These are phyloP conservation scores for Centrocercus urophasianus DNA, from an alignment of 2,113 vertebrate genomes.

Conservation along the genomic window DNA sequence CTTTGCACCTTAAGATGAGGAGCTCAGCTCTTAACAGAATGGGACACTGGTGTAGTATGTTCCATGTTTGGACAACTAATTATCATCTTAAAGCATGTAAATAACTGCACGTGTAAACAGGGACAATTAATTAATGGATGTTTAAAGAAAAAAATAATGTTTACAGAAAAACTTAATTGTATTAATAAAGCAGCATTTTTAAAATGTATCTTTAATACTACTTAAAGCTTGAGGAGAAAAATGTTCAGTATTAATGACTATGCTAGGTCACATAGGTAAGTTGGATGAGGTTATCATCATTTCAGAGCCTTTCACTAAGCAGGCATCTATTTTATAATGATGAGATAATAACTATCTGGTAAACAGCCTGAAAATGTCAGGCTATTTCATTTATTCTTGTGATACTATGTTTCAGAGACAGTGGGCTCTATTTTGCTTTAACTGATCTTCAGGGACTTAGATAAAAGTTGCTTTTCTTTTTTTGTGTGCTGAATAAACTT, in stretches of 20 bases:
- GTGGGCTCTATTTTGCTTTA: not conserved
- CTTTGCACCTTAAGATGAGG: not conserved
- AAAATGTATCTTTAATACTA: not conserved
- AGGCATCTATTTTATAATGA: not conserved
- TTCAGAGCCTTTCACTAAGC: not conserved
- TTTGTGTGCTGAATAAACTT: not conserved
- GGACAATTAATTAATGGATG: not conserved
- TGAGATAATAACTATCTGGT: not conserved
- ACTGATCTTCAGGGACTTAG: not conserved
- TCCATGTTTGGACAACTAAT: not conserved
- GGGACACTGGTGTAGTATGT: not conserved
- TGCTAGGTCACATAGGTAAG: not conserved
- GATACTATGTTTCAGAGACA: not conserved
- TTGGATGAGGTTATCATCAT: not conserved
- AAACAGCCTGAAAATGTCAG: not conserved
- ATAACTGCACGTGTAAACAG: not conserved
- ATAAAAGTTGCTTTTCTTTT: not conserved
- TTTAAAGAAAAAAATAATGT: not conserved
- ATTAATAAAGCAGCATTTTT: not conserved
- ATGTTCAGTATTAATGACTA: not conserved
- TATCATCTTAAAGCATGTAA: not conserved
- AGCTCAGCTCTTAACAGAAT: not conserved
- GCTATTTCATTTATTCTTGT: not conserved
- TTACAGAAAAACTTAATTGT: not conserved
- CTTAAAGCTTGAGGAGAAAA: not conserved